Base-by-base conservation (phyloP, 2,113 vertebrate species). In the Lagopus leucura region DNA sequence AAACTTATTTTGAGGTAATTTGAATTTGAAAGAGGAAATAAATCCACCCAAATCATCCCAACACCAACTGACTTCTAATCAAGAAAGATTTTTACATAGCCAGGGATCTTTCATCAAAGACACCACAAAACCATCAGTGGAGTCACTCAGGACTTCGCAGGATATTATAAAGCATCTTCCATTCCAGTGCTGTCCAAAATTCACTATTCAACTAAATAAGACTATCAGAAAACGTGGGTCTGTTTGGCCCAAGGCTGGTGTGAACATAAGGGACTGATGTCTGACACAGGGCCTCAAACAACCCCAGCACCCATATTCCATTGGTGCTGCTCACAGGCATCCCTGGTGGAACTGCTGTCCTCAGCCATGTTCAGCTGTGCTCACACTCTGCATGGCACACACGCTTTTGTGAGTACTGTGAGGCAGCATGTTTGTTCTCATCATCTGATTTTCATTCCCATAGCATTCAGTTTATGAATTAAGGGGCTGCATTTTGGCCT, bases 21-120 rank as follows among this genome's bases (percentile, higher is more conserved):
- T 96, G 89, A 94, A 96, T 95, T 96, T 96, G 92, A 96, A 96
- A 96, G 91, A 71, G 50, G 89, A 83, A 91, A 83, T 94, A 93
- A 94, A 96, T 95, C 93, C 82, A 92, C 75, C 84, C 84, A 91
- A 94, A 89, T 88, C 82, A 93, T 92, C 61, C 71, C 91, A 93
- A 93, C 57, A 92, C 79, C 50, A 86, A 69, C 91, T 77, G 89
- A 92, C 78, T 95, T 89, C 88, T 93, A 95, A 95, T 93, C 89
- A 94, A 92, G 89, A 72, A 87, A 92, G 79, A 94, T 77, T 95
- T 93, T 94, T 92, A 94, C 82, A 86, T 74, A 93, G 89, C n/a
- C 50, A 76, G 64, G 67, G 89, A 88, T 85, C 75, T 94, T 81
- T 89, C 64, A 91, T 91, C 87, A 95, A 96, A 96, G 84, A 66